Base-by-base conservation (phyloP, 2,888 invertebrate genomes). In the Dicroscelio sp. region DNA sequence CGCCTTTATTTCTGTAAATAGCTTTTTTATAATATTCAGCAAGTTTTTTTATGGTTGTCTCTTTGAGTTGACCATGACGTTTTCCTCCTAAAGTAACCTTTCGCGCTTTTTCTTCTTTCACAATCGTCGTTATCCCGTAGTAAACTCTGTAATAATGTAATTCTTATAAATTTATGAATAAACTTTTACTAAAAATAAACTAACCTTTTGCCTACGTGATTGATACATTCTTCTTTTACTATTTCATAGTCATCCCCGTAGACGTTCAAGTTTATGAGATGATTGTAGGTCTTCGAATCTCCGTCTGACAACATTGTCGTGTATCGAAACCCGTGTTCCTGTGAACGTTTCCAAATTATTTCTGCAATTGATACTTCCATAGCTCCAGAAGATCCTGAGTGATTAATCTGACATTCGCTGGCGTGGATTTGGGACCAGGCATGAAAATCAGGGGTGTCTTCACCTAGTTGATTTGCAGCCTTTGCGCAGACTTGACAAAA, bases 341-440 rank as follows among this genome's bases (percentile, higher is more conserved):
- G 67, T 38, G 91, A 91, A 38, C 91, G 82, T 60, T 79, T 80
- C 88, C 90, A 92, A 67, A 92, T 83, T 31, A 33, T 79, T 52
- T 79, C 84, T 10, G 92, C 90, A 25, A 73, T 17, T 17, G 78
- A 31, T 30, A 88, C 87, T 58, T 93, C 93, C 92, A 92, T 91
- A 12, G 91, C 89, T 52, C 87, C 67, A 14, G 84, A 85, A 35
- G 75, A 85, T 60, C 84, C 84, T 55, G 76, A 48, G 14, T 85
- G 84, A 27, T 85, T 76, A 20, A 65, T 85, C 0, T 31, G 4
- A 48, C 84, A 85, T 38, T 85, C 58, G n/a, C 76, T 23, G 23
- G 63, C 73, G 71, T 93, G 94, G 2, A 65, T 88, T 73, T 92
- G 78, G 30, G 35, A 83, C 94, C 91, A 93, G 12, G 78, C 17